Evolutionary conservation across 2,888 invertebrate genomes (phyloP).

Genomic region (Iselma pallidipennis): DNA sequence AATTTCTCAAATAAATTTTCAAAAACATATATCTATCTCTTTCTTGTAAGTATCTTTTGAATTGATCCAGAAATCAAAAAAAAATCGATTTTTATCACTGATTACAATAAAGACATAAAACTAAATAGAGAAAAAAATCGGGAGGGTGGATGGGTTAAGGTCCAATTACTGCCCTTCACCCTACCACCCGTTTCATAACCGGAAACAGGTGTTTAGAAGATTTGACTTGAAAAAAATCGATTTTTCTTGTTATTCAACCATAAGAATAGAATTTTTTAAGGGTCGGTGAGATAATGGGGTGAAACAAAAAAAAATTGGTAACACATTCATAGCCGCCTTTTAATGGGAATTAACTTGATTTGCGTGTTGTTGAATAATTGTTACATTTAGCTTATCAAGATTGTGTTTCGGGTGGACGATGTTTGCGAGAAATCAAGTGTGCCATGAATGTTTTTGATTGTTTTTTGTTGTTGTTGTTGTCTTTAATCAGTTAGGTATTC

Average conservation of each 20-base stretch:
- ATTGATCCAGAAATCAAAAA: too few species aligned
- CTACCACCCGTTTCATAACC: not conserved
- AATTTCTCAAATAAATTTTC: too few species aligned
- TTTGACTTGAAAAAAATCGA: not conserved
- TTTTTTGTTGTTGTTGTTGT: too few species aligned
- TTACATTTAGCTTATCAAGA: not conserved
- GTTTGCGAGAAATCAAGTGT: not conserved
- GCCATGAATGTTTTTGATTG: not conserved
- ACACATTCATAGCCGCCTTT: not conserved
- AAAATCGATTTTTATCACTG: too few species aligned
- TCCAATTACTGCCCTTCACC: too few species aligned
- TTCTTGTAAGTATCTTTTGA: too few species aligned
- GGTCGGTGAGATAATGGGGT: not conserved
- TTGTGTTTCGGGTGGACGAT: too few species aligned
- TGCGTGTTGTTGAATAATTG: not conserved
- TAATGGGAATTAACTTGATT: not conserved
- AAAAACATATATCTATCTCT: too few species aligned
- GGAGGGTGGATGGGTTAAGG: not conserved
- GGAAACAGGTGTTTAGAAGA: not conserved
- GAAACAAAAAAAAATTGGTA: not conserved
- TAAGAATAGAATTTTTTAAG: not conserved
- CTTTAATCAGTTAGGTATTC: too few species aligned
- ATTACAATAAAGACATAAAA: too few species aligned
- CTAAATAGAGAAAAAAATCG: too few species aligned
- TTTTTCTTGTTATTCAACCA: not conserved